A percentile compares a stretch with the other conserved stretches of the same genome.
Evolutionary conservation across 2,113 vertebrate genomes (phyloP).

Genomic region (Hystrix cristata): DNA sequence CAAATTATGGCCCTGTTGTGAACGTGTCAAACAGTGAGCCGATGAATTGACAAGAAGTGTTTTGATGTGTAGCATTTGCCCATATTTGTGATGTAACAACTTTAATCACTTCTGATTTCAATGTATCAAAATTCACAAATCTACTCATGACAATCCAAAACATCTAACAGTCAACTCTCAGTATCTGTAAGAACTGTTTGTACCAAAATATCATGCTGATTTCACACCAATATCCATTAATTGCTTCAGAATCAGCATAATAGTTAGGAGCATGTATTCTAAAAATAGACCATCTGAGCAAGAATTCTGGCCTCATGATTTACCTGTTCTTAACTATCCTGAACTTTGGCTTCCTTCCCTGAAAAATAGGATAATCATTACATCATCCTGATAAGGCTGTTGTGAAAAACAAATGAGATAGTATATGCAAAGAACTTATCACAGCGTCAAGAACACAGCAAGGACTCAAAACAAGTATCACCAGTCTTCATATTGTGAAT

Average conservation of each 20-base stretch:
- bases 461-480: background rate
- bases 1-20: background rate
- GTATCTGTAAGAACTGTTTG: background rate
- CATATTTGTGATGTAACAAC: background rate
- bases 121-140: background rate
- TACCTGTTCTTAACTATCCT: background rate
- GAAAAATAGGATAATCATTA: background rate
- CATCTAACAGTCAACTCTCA: background rate
- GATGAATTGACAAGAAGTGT: background rate
- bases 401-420: background rate
- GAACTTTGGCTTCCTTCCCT: background rate
- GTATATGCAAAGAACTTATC: background rate
- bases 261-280: background rate
- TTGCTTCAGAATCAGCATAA: background rate
- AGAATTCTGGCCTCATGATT: background rate
- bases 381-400: background rate
- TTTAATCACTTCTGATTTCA: background rate
- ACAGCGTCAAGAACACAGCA: background rate
- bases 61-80: background rate
- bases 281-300: background rate
- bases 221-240: background rate
- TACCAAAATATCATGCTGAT: background rate
- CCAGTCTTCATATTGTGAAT: background rate
- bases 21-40: background rate
- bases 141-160: background rate